Evolutionary conservation across 2,797 vertebrate species (phyloP), one percentile per base, ranked within the genome.

Genomic region (Sebastes cheni): DNA sequence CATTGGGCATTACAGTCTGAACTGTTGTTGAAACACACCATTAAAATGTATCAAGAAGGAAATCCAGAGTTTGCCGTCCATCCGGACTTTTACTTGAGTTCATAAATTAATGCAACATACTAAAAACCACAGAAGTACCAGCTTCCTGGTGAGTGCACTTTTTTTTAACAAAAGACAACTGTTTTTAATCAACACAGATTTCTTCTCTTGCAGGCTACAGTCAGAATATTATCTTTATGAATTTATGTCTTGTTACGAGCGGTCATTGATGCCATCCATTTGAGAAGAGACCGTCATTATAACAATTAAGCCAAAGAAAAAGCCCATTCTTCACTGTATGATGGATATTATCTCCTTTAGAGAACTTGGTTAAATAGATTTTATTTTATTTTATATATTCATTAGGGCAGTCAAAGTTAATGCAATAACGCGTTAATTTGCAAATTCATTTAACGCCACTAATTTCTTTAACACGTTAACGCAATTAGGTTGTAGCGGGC

Each of bases 21-120:
- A 29, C 34, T 66, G 71, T 75, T 72, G 22, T 23, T 67, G 25
- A 76, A 77, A 77, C 11, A 61, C 13, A 61, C 13, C 67, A 80
- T 81, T 83, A 66, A 85, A 79, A 67, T 65, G 9, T 8, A 56
- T 74, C n/a, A 56, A 54, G 46, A 25, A 66, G 14, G 27, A 60
- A 69, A 74, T 58, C 2, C 11, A 39, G 25, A 52, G 13, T 73
- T 69, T 75, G 34, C 16, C 8, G 18, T n/a, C 42, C 12, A 68
- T 66, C 3, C 9, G 23, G 20, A 29, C 8, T 36, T 69, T 58
- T 25, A 23, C 12, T 56, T 58, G 8, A 68, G 61, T 64, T 20
- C 3, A 50, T 6, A 52, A 27, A 60, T 64, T 0, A 23, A 76
- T 29, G 1, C 0, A 8, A 12, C 34, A 52, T 18, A 60, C 16